Conservation (phyloP, 2,888 invertebrate genomes). For the Mesorhabditis sp. region DNA sequence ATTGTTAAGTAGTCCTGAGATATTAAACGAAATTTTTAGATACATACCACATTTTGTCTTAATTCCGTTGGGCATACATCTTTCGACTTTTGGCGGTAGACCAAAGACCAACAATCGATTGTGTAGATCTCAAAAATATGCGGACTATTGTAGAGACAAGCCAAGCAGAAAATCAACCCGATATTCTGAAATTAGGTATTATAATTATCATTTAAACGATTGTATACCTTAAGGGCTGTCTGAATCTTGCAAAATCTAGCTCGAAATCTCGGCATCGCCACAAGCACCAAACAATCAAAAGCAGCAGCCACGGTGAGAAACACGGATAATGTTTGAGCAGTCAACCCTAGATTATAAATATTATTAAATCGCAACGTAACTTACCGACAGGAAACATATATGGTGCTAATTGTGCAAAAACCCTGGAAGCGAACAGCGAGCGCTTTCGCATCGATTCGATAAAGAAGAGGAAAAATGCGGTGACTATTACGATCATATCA, state of each 20-base stretch:
- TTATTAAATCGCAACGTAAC: conserved; percentile 7
- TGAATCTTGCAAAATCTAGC: conserved; percentile 1
- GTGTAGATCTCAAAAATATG: conserved; percentile 55
- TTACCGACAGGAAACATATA: conserved; percentile 51
- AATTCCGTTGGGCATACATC: conserved; percentile 54
- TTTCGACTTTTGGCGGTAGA: conserved; percentile 38
- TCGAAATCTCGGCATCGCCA: conserved; percentile 16
- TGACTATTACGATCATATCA: conserved; percentile 44
- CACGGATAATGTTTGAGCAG: conserved; percentile 41
- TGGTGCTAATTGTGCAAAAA: conserved; percentile 46
- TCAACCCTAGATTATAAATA: conserved; percentile 21
- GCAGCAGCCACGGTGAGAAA: conserved; percentile 53
- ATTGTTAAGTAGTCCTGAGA: conserved; percentile 42
- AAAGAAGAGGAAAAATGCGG: conserved; percentile 53
- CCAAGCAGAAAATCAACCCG: conserved; percentile 28
- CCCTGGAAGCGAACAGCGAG: conserved; percentile 37
- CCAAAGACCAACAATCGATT: conserved; percentile 49
- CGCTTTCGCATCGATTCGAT: conserved; percentile 51
- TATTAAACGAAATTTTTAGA: not conserved
- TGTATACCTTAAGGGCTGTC: conserved; percentile 12
- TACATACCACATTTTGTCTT: conserved; percentile 37
- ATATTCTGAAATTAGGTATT: conserved; percentile 13
- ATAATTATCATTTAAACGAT: conserved; percentile 27
- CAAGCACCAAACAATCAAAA: conserved; percentile 48
- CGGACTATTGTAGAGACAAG: conserved; percentile 45